Evolutionary conservation across 35 echinoderm and acorn worm genomes (phyloP), one percentile per base, ranked within the genome.

Genomic region (Lytechinus variegatus): DNA sequence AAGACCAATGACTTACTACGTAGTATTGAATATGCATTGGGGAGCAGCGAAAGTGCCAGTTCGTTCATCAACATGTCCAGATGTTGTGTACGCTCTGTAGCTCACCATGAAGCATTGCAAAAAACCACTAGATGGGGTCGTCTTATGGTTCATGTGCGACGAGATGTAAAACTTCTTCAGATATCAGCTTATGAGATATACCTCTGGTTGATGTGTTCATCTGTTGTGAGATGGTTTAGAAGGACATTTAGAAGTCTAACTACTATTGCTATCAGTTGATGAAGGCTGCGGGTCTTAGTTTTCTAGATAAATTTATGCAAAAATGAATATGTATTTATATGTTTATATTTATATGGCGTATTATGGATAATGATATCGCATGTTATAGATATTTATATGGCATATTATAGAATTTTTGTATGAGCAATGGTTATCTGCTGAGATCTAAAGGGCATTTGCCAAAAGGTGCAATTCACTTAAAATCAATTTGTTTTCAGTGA

Each of bases 61-160:
- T 99, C 98, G 56, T 99, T 99, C 95, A 95, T 99, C 91, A 99
- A 98, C 93, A 99, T 99, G 98, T 99, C 98, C 4, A 94, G 93
- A 89, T 99, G 98, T 71, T 99, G 98, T 95, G 97, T 99, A 10
- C 61, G 97, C 33, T 96, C 98, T 44, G 71, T 99, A 24, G 95
- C 96, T 29, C 95, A 98, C 33, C 94, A 99, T 54, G 87, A 99
- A 54, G 86, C 97, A 13, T 61, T 54, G n/a, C 52, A 33, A 12
- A 95, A 95, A 10, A 91, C 54, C 61, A 93, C 95, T 86, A 95
- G 96, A 58, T 53, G 94, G 92, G 60, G 97, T n/a, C 94, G 87
- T 52, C 12, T 87, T 4, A 91, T 56, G 13, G 95, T 99, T 28
- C 58, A 33, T 13, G 10, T 99, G 11, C 94, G 94, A 7, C 56